A percentile compares a stretch with the other conserved stretches of the same genome.
Evolutionary conservation across 2,888 invertebrate species (phyloP).

Genomic region (Clunio marinus): DNA sequence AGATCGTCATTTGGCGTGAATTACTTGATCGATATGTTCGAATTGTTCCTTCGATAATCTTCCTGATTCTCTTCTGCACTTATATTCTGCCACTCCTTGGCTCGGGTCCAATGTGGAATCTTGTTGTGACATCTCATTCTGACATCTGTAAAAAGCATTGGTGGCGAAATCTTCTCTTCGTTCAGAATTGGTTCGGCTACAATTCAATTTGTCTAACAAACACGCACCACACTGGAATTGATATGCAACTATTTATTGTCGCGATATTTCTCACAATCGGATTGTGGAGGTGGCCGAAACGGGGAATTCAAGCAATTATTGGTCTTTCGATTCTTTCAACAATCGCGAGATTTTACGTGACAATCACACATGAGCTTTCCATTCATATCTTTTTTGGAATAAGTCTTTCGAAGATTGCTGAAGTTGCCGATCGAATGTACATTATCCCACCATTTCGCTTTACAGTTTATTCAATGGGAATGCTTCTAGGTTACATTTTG

Average conservation of each 20-base stretch:
- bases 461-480: slow-evolving; percentile 66
- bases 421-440: slow-evolving; percentile 65
- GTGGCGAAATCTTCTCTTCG: slow-evolving; percentile 68
- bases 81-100: slow-evolving; percentile 60
- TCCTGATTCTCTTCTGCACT: slow-evolving; percentile 64
- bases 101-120: slow-evolving; percentile 66
- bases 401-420: slow-evolving; percentile 61
- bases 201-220: slow-evolving; percentile 55
- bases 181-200: slow-evolving; percentile 69
- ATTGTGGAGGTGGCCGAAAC: slow-evolving; percentile 60
- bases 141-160: slow-evolving; percentile 63
- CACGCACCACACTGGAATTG: slow-evolving; percentile 63
- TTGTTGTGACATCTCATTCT: slow-evolving; percentile 63
- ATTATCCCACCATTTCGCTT: slow-evolving; percentile 62
- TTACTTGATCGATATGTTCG: slow-evolving; percentile 54
- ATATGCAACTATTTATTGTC: slow-evolving; percentile 63
- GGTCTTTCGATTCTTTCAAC: slow-evolving; percentile 57
- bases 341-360: slow-evolving; percentile 58
- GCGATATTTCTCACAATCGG: slow-evolving; percentile 59
- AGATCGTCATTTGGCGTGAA: slow-evolving; percentile 57
- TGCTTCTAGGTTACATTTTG: slow-evolving; percentile 59
- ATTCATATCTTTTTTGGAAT: slow-evolving; percentile 67
- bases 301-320: slow-evolving; percentile 53
- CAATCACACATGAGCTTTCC: slow-evolving; percentile 57
- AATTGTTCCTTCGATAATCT: slow-evolving; percentile 61